Evolutionary conservation across 2,113 vertebrate genomes (phyloP).

Genomic region (Accipiter cooperii): DNA sequence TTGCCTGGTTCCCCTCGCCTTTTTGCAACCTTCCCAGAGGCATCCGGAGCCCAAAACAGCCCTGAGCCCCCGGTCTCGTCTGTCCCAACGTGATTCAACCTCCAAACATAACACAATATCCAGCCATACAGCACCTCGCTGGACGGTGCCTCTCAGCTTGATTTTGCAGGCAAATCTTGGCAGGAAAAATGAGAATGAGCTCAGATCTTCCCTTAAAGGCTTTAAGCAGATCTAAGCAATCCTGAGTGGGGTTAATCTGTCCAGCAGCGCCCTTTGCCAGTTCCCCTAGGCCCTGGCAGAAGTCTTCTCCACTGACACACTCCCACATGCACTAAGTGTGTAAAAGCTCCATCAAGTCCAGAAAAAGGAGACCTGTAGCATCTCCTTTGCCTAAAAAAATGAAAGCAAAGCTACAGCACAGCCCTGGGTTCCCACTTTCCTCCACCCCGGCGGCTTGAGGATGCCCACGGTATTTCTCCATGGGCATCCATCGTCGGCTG

Average conservation of each 20-base stretch:
- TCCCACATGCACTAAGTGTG: not conserved
- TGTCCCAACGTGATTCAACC: not conserved
- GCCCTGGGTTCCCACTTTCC: not conserved
- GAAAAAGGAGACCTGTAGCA: not conserved
- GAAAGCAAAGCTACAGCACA: not conserved
- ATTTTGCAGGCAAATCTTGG: fast-evolving
- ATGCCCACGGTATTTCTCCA: fast-evolving
- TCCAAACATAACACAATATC: not conserved
- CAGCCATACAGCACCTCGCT: not conserved
- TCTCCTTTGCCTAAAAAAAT: not conserved
- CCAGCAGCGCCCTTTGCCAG: not conserved
- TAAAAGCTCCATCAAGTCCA: not conserved
- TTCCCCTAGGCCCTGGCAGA: not conserved
- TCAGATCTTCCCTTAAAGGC: not conserved
- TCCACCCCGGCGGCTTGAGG: not conserved
- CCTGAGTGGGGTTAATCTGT: not conserved
- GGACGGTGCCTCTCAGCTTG: not conserved
- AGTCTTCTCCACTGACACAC: not conserved
- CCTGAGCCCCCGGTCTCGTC: fast-evolving
- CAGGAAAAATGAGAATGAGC: not conserved
- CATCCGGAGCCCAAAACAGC: not conserved
- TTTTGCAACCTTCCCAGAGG: fast-evolving
- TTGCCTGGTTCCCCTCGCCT: fast-evolving
- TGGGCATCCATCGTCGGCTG: not conserved
- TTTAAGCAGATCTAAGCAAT: not conserved